These are phyloP conservation scores for Bucorvus abyssinicus DNA, from an alignment of 2,797 vertebrate genomes.

Conservation along the genomic window DNA sequence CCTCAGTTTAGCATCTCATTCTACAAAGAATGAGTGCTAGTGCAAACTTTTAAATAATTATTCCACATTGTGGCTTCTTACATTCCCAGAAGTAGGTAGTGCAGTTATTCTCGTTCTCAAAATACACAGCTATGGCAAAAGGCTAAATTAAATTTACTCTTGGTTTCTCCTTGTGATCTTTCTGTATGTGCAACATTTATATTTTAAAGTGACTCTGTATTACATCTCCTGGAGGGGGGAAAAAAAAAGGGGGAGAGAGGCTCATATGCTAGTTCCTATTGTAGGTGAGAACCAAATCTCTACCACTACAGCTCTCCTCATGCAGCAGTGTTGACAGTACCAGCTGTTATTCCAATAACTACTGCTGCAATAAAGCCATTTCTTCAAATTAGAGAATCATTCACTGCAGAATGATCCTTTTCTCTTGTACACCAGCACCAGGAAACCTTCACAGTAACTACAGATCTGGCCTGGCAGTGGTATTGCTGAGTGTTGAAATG, in stretches of 20 bases:
- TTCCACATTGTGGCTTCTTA: background rate
- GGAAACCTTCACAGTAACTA: conserved; percentile 5
- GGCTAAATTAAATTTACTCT: conserved; percentile 16
- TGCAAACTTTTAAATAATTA: conserved; percentile 28
- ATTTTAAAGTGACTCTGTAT: background rate
- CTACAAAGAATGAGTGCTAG: background rate
- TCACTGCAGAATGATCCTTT: conserved; percentile 12
- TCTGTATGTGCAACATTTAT: background rate
- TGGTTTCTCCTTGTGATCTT: background rate
- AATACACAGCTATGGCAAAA: conserved; percentile 2
- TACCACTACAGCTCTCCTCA: background rate
- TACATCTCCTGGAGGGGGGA: background rate
- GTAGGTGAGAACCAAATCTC: background rate
- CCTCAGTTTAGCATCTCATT: background rate
- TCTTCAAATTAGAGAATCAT: conserved; percentile 54
- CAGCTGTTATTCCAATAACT: conserved; percentile 58
- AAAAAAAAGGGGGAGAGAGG: background rate
- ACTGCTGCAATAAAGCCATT: conserved; percentile 36
- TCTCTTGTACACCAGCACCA: background rate
- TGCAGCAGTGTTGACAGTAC: background rate
- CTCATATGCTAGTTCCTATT: background rate
- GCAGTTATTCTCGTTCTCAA: background rate
- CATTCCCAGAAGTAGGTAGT: background rate
- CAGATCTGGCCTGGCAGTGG: background rate
- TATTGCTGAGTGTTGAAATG: background rate